Base-by-base conservation (phyloP, 2,797 vertebrate species). In the Cryptoprocta ferox region DNA sequence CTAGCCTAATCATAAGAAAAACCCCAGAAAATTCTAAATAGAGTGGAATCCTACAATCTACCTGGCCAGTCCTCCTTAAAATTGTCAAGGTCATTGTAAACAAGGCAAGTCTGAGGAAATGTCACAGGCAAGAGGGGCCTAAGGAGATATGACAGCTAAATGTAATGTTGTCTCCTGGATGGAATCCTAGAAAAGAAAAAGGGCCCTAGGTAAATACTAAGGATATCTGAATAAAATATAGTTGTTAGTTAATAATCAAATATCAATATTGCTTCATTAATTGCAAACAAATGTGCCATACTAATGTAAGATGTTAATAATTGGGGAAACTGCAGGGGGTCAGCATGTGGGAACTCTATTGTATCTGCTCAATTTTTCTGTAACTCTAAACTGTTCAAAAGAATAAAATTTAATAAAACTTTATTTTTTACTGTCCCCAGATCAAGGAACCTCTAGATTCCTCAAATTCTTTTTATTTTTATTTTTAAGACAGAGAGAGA, bases 391-490 rank as follows among this genome's bases (percentile, higher is more conserved):
- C 35, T 37, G 18, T 75, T 50, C 21, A 39, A 50, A 65, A 95
- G 35, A 88, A 61, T 28, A 32, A 88, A 71, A 16, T 19, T 0
- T 70, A 83, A 85, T 71, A 61, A 90, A 93, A 73, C 26, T 19
- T 8, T 85, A 59, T 19, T 35, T 88, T 59, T 59, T 5, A 66
- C 50, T 59, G 24, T 37, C 18, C 3, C 6, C 7, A 6, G 9
- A 48, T 59, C 18, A 11, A 84, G 5, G n/a, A 89, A 94, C 7
- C 4, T 66, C 6, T 93, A 53, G 26, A 68, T 24, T 50, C 28
- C 21, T 95, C 56, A 92, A 63, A 66, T 94, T 94, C 21, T 88
- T 81, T 56, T 94, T n/a, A n/a, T n/a, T 45, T 45, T 45, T 45
- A 45, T 45, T 45, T 45, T 45, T 45, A 45, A 45, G 42, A 45